Evolutionary conservation across 2,888 invertebrate species (phyloP).

Genomic region (Acleris cristana): DNA sequence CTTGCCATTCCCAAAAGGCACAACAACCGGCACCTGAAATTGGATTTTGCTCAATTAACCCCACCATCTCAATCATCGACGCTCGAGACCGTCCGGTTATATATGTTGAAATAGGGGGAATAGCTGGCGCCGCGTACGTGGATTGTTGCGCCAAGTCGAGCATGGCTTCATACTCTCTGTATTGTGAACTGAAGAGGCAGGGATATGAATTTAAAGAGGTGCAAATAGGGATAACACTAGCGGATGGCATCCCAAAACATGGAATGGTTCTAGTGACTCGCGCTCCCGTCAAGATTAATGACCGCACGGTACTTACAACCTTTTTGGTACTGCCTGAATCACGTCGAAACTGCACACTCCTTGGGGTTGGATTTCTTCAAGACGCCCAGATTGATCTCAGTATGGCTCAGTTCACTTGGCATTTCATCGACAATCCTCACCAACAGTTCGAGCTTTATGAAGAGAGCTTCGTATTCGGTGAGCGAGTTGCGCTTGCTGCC

Average conservation of each 20-base stretch:
- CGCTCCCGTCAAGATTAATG: conserved; percentile 5
- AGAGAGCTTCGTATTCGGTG: too few species aligned
- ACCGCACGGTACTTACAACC: conserved; percentile 1
- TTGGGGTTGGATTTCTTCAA: conserved; percentile 1
- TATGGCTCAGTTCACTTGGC: background rate
- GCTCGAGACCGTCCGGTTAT: background rate
- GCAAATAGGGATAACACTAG: conserved; percentile 11
- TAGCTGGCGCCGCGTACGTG: too few species aligned
- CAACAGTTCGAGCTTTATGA: background rate
- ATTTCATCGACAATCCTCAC: background rate
- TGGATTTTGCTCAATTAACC: background rate
- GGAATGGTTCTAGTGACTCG: background rate
- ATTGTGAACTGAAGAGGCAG: too few species aligned
- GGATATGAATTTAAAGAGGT: too few species aligned
- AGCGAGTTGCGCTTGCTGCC: background rate
- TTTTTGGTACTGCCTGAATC: background rate
- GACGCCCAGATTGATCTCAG: background rate
- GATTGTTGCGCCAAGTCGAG: too few species aligned
- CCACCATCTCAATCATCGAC: background rate
- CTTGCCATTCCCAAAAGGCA: background rate
- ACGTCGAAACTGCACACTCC: background rate
- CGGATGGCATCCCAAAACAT: conserved; percentile 19
- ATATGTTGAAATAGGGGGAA: too few species aligned
- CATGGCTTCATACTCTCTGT: too few species aligned
- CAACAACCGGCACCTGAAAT: background rate